Conservation (phyloP, 2,888 invertebrate species). For the Drosophila paramelanica region DNA sequence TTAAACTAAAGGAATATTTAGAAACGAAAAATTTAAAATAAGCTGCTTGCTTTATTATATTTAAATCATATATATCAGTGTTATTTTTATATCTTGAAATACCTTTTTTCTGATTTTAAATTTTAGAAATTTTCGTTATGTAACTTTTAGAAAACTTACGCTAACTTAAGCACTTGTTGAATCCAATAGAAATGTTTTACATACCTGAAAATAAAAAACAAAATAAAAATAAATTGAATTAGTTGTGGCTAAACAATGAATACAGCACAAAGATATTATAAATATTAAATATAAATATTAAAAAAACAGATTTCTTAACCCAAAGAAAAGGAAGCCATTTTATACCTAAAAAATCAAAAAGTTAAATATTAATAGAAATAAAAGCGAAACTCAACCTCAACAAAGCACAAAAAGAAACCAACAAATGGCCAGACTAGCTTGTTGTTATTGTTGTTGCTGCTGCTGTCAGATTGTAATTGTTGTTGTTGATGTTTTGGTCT, state of each 20-base stretch:
- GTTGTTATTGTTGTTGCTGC: constrained; percentile 16
- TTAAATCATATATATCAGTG: too few species aligned
- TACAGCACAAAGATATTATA: background rate
- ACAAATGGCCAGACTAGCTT: constrained; percentile 51
- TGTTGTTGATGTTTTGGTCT: constrained; percentile 40
- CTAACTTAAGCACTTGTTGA: background rate
- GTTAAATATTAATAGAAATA: constrained; percentile 8
- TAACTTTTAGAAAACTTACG: constrained; percentile 17
- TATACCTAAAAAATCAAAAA: background rate
- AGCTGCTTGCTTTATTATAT: too few species aligned
- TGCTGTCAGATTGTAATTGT: background rate
- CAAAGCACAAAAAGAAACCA: constrained; percentile 52
- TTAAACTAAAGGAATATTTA: too few species aligned
- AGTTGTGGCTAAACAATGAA: background rate
- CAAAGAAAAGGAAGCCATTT: constrained; percentile 50
- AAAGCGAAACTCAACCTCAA: constrained; percentile 14
- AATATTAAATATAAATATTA: background rate
- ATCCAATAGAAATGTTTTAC: constrained; percentile 29
- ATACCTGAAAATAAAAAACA: constrained; percentile 59
- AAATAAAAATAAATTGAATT: constrained; percentile 7
- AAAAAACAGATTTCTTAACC: constrained; percentile 5
- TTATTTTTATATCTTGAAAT: too few species aligned
- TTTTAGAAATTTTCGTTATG: too few species aligned
- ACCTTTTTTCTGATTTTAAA: too few species aligned
- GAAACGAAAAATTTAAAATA: too few species aligned